Conservation (phyloP, 1,140 invertebrate species). For the Orussus abietinus region DNA sequence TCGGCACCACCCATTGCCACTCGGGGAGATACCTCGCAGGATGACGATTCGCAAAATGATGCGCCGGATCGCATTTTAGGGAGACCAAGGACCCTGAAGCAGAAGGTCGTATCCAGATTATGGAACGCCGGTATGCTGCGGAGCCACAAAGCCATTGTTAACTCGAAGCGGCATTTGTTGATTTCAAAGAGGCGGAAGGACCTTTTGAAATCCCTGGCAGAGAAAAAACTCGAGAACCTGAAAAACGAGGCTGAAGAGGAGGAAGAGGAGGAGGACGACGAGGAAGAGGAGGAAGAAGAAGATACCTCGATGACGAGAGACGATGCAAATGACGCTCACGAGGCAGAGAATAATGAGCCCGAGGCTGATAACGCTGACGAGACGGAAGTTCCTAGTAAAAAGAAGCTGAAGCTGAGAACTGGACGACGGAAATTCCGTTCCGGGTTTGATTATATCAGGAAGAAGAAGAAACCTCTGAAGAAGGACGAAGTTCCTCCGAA, state of each 20-base stretch:
- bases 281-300: slow-evolving; percentile 27
- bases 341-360: slow-evolving; percentile 30
- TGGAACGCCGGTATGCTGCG: slow-evolving; percentile 58
- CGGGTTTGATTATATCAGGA: slow-evolving; percentile 84
- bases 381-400: slow-evolving; percentile 37
- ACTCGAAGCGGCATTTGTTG: slow-evolving; percentile 54
- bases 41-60: slow-evolving; percentile 48
- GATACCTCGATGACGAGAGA: no score
- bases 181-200: slow-evolving; percentile 56
- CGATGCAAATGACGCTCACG: slow-evolving; percentile 43
- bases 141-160: slow-evolving; percentile 56
- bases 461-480: slow-evolving; percentile 70
- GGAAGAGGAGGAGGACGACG: slow-evolving; percentile 25
- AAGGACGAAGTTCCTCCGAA: slow-evolving; percentile 44
- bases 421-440: slow-evolving; percentile 64
- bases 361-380: slow-evolving; percentile 33
- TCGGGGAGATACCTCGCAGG: slow-evolving; percentile 42
- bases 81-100: slow-evolving; percentile 35
- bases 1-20: slow-evolving; percentile 59
- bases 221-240: slow-evolving; percentile 39
- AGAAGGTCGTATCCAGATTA: slow-evolving; percentile 56
- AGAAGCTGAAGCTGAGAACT: slow-evolving; percentile 55
- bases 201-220: slow-evolving; percentile 54
- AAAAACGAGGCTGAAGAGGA: slow-evolving; percentile 44
- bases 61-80: slow-evolving; percentile 25